These are phyloP conservation scores for Gadus chalcogrammus DNA, from an alignment of 2,113 vertebrate genomes.

Conservation along the genomic window DNA sequence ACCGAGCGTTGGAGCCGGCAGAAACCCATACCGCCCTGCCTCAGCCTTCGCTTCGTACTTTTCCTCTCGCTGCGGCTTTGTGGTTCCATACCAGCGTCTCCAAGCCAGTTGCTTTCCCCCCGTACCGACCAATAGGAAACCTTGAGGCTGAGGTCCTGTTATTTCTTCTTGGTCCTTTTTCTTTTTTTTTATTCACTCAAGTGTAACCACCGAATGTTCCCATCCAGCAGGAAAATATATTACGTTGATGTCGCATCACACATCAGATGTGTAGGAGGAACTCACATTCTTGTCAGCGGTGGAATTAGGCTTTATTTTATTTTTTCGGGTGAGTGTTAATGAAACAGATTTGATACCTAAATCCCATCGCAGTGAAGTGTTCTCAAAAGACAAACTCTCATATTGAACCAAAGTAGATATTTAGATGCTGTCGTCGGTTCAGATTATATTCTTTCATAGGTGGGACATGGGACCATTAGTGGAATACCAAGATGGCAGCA, in stretches of 20 bases:
- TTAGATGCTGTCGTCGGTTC: background rate
- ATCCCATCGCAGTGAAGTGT: too few species aligned
- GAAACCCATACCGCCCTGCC: constrained; percentile 55
- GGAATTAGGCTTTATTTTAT: too few species aligned
- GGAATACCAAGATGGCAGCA: too few species aligned
- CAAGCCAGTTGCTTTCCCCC: constrained; percentile 49
- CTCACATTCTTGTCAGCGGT: too few species aligned
- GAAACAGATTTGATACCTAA: too few species aligned
- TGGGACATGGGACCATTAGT: too few species aligned
- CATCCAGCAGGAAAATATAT: constrained; percentile 7
- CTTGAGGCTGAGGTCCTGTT: constrained; percentile 29
- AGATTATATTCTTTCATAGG: too few species aligned
- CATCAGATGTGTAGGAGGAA: too few species aligned
- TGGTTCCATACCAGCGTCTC: constrained; percentile 51
- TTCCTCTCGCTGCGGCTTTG: constrained; percentile 66
- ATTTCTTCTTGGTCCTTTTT: constrained; percentile 11
- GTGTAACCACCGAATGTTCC: constrained; percentile 14
- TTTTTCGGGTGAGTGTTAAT: too few species aligned
- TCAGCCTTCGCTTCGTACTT: constrained; percentile 32
- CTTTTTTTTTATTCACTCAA: constrained; percentile 18
- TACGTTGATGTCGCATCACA: background rate
- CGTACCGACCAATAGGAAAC: background rate
- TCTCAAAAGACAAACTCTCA: too few species aligned
- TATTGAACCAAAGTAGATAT: constrained; percentile 7
- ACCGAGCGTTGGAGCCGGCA: constrained; percentile 45